Evolutionary conservation across 2,888 invertebrate genomes (phyloP).

Genomic region (Tenthredo livida): DNA sequence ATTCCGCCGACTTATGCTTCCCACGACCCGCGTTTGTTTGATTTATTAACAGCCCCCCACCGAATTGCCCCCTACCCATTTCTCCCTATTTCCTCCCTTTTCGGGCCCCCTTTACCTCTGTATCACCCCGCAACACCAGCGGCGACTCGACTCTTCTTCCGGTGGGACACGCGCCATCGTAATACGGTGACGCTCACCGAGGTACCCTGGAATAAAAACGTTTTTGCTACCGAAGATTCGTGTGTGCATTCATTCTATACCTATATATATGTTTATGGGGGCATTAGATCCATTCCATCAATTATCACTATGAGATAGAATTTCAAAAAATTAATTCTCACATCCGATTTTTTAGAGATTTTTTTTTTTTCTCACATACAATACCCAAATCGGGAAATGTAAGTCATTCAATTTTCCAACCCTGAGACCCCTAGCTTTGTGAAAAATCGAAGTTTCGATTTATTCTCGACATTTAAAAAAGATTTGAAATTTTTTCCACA

Average conservation of each 20-base stretch:
- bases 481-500: background rate
- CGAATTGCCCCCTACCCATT: constrained; percentile 64
- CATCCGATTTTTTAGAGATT: background rate
- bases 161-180: constrained; percentile 69
- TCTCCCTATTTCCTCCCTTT: constrained; percentile 57
- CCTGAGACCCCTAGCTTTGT: background rate
- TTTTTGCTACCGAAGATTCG: constrained; percentile 29
- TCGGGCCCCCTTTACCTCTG: constrained; percentile 58
- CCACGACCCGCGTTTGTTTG: constrained; percentile 71
- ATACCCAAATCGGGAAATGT: background rate
- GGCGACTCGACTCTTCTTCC: constrained; percentile 70
- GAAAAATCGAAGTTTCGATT: background rate
- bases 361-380: background rate
- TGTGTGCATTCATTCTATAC: background rate
- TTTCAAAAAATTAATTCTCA: background rate
- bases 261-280: background rate
- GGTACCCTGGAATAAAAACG: constrained; percentile 25
- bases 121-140: constrained; percentile 46
- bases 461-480: background rate
- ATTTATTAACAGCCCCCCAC: constrained; percentile 68
- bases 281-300: background rate
- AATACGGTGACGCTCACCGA: constrained; percentile 39
- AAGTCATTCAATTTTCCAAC: background rate
- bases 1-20: constrained; percentile 69
- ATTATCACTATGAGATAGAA: background rate